A percentile compares a stretch with the other conserved stretches of the same genome.
Evolutionary conservation across 2,113 vertebrate species (phyloP).

Genomic region (Dasypus novemcinctus): DNA sequence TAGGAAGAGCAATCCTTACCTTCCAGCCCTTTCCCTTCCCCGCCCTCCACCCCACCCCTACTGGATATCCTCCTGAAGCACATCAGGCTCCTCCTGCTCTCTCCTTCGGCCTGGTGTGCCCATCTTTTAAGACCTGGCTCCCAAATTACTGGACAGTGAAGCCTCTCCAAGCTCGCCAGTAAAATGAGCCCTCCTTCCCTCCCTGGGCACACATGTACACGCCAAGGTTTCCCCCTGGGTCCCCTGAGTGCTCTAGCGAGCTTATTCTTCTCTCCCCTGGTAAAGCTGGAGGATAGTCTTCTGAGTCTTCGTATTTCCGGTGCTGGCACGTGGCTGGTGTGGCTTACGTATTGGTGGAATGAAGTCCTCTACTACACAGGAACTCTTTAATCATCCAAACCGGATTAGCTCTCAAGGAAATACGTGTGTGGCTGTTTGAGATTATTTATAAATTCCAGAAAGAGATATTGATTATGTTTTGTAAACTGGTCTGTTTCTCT

Average conservation of each 20-base stretch:
- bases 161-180: background rate
- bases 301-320: background rate
- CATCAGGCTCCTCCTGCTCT: background rate
- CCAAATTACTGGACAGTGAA: background rate
- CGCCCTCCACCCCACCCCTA: no score
- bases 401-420: background rate
- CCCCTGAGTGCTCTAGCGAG: background rate
- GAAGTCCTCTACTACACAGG: no score
- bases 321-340: no score
- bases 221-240: background rate
- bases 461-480: no score
- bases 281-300: background rate
- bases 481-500: no score
- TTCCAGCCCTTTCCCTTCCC: fast-evolving
- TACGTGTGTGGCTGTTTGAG: background rate
- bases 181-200: no score
- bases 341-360: background rate
- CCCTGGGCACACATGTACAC: no score
- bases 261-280: fast-evolving
- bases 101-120: background rate
- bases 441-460: no score
- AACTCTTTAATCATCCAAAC: background rate
- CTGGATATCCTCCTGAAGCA: background rate
- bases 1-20: background rate
- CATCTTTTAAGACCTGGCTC: background rate